Evolutionary conservation across 2,113 vertebrate genomes (phyloP).

Genomic region (Emberiza fucata): DNA sequence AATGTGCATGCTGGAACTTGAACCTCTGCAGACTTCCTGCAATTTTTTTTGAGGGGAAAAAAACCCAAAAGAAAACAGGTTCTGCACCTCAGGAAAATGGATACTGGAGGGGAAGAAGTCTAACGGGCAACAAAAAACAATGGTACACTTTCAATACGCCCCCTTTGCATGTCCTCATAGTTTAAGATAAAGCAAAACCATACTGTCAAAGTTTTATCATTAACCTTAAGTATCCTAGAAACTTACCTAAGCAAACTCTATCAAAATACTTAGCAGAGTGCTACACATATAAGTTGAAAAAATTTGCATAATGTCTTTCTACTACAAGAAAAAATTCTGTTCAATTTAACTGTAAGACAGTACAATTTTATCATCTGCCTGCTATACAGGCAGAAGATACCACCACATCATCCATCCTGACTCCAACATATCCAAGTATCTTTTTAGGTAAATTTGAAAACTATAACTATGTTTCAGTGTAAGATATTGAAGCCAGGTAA

Average conservation of each 20-base stretch:
- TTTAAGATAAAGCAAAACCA: background rate
- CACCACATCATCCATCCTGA: background rate
- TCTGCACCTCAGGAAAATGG: background rate
- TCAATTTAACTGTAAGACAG: background rate
- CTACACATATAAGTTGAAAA: background rate
- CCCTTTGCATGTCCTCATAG: background rate
- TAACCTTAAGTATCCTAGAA: background rate
- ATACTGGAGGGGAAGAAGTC: background rate
- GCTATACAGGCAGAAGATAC: background rate
- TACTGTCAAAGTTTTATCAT: background rate
- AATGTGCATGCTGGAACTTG: background rate
- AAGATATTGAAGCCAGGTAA: background rate
- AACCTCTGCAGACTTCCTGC: background rate
- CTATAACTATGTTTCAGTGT: background rate
- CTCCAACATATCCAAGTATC: background rate
- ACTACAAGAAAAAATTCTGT: background rate
- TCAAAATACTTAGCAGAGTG: background rate
- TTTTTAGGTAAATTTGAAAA: background rate
- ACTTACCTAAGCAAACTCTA: background rate
- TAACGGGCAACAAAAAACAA: background rate
- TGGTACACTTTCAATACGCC: background rate
- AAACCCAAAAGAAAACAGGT: accelerated
- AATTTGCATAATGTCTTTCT: background rate
- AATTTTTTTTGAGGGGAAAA: background rate
- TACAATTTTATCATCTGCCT: background rate